Percentiles rank a stretch among this genome's conserved stretches.
phyloP scores from a whole-genome alignment of 1,140 invertebrate species.

The Drosophila kepulauana region DNA sequence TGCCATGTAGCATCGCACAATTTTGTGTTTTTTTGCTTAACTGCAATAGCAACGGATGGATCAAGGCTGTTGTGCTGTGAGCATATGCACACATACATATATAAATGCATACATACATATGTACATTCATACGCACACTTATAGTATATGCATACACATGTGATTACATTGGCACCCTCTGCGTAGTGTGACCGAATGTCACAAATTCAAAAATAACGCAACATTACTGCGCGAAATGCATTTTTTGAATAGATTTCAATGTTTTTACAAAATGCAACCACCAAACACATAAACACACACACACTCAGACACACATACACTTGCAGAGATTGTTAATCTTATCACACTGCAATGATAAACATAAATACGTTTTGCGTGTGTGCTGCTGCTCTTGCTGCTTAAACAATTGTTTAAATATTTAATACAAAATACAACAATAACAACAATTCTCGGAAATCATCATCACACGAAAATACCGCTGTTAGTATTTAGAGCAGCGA shows the following conservation, averaged over 20 bases:
- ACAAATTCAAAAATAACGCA: constrained; percentile 8
- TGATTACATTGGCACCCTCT: constrained; percentile 56
- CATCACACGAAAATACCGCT: constrained; percentile 43
- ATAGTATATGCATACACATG: constrained; percentile 57
- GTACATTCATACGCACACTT: constrained; percentile 14
- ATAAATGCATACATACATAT: constrained; percentile 24
- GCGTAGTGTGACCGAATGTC: constrained; percentile 57
- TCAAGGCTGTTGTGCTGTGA: constrained; percentile 49
- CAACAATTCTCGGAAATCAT: constrained; percentile 5
- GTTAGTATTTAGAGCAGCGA: constrained; percentile 48
- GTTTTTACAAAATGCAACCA: not conserved
- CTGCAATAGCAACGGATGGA: constrained; percentile 35
- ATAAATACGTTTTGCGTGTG: not conserved
- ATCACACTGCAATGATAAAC: not conserved
- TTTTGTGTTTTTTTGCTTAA: constrained; percentile 9
- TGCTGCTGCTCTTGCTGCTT: not conserved
- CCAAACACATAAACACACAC: not conserved
- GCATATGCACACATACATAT: constrained; percentile 15
- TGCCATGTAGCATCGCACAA: constrained; percentile 35
- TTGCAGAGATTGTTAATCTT: not conserved
- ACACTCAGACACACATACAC: no score
- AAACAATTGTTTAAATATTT: not conserved
- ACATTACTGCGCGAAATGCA: constrained; percentile 16
- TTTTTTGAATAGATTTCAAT: constrained; percentile 2
- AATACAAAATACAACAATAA: not conserved